A percentile compares a stretch with the other conserved stretches of the same genome.
Conservation (phyloP, 1,140 invertebrate species). For the Lepidotrigona ventralis region DNA sequence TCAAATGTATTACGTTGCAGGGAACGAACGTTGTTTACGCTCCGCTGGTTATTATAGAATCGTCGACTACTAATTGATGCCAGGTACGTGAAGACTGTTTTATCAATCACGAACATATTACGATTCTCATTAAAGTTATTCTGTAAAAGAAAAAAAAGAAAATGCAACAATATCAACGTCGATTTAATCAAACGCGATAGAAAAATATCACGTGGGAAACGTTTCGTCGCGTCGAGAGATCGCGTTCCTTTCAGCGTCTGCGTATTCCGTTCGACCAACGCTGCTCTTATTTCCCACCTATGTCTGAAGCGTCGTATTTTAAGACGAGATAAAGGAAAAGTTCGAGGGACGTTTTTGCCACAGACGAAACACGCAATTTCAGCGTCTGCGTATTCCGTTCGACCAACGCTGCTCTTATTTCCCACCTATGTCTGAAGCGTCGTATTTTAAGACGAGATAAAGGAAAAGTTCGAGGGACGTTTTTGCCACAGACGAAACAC, state of each 20-base stretch:
- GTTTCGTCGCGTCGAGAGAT: not conserved
- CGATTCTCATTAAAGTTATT: not conserved
- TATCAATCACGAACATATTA: not conserved
- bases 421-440: not conserved
- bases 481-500: constrained; percentile 36
- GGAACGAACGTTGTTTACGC: not conserved
- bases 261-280: not conserved
- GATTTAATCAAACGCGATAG: not conserved
- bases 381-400: too few relatives aligned
- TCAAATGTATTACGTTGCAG: not conserved
- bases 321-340: constrained; percentile 2
- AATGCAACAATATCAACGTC: not conserved
- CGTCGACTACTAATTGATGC: not conserved
- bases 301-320: not conserved
- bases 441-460: not conserved
- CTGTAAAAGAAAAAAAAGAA: too few relatives aligned
- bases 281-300: not conserved
- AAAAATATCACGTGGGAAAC: not conserved
- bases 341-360: constrained; percentile 22
- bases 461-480: constrained; percentile 19
- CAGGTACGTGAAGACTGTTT: not conserved
- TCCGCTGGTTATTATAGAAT: not conserved
- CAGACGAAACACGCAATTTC: constrained; percentile 43
- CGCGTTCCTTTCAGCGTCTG: not conserved
- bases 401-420: not conserved